These are phyloP conservation scores for Psittacara wagleri DNA, from an alignment of 2,113 vertebrate genomes.

Conservation along the genomic window DNA sequence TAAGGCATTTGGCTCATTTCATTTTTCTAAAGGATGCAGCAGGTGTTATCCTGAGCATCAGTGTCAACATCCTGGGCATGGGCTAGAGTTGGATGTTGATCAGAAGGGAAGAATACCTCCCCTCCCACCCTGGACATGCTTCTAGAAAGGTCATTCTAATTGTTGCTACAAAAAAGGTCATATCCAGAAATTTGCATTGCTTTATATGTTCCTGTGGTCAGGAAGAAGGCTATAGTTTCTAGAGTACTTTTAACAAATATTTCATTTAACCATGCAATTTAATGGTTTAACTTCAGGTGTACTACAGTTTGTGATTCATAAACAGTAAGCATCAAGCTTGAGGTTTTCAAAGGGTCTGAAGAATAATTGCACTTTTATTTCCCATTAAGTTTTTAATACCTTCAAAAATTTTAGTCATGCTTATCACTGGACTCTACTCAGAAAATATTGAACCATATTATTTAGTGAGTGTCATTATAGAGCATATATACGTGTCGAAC, in stretches of 20 bases:
- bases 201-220: background rate
- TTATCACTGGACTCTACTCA: background rate
- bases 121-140: fast-evolving
- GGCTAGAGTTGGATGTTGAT: background rate
- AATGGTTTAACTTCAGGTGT: background rate
- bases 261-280: background rate
- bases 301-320: background rate
- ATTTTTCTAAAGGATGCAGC: background rate
- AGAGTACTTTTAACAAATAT: background rate
- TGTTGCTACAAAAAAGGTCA: background rate
- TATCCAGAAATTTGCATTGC: background rate
- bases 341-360: background rate
- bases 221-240: background rate
- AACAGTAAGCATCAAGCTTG: background rate
- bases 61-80: too few relatives aligned
- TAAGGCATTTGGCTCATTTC: background rate
- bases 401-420: background rate
- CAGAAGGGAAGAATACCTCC: background rate
- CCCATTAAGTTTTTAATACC: background rate
- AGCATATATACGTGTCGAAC: background rate
- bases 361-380: background rate
- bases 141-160: background rate
- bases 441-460: background rate
- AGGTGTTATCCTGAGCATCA: background rate
- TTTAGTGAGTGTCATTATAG: background rate